These are phyloP conservation scores for Trichopria drosophilae DNA, from an alignment of 2,888 invertebrate species.

Conservation along the genomic window DNA sequence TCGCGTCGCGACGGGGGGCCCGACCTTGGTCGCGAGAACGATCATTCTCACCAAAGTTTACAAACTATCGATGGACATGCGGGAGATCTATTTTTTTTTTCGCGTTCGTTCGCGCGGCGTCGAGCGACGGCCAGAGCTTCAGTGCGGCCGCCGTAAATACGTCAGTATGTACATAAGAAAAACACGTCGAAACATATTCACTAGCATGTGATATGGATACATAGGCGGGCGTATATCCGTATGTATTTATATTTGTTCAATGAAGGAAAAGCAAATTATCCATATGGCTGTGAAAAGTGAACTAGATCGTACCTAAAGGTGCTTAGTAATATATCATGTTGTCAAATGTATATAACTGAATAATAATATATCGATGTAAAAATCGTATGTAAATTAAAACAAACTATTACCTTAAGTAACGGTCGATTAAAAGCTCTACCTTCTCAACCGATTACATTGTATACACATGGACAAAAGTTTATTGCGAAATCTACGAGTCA, in stretches of 20 bases:
- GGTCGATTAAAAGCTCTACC: conserved; percentile 35
- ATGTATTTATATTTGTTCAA: conserved; percentile 54
- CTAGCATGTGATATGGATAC: conserved; percentile 33
- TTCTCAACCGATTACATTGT: no score
- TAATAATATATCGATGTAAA: conserved; percentile 55
- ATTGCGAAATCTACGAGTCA: no score
- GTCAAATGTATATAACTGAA: conserved; percentile 56
- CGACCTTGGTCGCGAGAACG: conserved; percentile 25
- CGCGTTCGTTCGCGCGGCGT: conserved; percentile 29
- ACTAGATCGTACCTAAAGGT: conserved; percentile 59
- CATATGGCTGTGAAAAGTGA: conserved; percentile 60
- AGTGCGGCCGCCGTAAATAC: no score
- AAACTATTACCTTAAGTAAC: conserved; percentile 44
- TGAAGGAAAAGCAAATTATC: conserved; percentile 58
- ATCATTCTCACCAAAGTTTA: conserved; percentile 50
- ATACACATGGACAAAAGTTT: no score
- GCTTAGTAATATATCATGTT: conserved; percentile 53
- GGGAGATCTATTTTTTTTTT: conserved; percentile 30
- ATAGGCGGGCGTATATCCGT: conserved; percentile 35
- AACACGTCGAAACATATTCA: conserved; percentile 34
- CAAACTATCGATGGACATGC: conserved; percentile 35
- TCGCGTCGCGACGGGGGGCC: conserved; percentile 20
- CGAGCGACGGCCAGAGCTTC: no score
- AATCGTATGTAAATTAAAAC: conserved; percentile 46
- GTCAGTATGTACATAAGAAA: conserved; percentile 32